Conservation (phyloP, 2,797 vertebrate genomes). For the Ptychadena robeensis region DNA sequence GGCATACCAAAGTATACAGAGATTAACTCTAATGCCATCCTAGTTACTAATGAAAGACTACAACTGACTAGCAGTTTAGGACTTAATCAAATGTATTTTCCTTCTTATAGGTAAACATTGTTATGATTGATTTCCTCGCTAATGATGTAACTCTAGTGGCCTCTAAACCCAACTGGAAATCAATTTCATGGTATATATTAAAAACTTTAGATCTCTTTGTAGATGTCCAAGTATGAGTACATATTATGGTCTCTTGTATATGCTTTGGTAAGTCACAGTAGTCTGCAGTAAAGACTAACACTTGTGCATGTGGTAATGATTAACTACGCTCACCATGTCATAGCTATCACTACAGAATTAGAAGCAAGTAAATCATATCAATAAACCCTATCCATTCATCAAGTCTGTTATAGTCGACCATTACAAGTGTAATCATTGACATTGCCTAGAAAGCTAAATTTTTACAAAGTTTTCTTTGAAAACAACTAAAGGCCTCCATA, state of each 20-base stretch:
- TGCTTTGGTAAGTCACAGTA: conserved; percentile 25
- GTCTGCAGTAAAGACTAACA: conserved; percentile 28
- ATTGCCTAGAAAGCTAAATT: too few species aligned
- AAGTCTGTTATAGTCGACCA: too few species aligned
- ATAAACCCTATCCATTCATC: background rate
- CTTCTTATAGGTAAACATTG: conserved; percentile 32
- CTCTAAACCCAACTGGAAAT: conserved; percentile 53
- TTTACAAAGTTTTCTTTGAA: too few species aligned
- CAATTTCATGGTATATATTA: conserved; percentile 49
- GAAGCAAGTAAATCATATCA: background rate
- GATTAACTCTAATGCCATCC: background rate
- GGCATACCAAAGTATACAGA: background rate
- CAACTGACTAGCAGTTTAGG: background rate
- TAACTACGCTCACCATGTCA: conserved; percentile 30
- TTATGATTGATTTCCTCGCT: conserved; percentile 35
- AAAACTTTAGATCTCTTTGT: conserved; percentile 37
- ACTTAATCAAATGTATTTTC: conserved; percentile 25
- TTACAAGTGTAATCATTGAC: too few species aligned
- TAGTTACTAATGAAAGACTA: background rate
- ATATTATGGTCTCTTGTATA: conserved; percentile 28
- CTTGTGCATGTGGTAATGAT: conserved; percentile 44
- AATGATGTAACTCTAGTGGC: conserved; percentile 53
- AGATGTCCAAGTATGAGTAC: conserved; percentile 23
- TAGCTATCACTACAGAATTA: conserved; percentile 20
- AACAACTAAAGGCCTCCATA: too few species aligned